Percentiles rank a stretch among this genome's conserved stretches.
Evolutionary conservation across 2,113 vertebrate genomes (phyloP).

Genomic region (Sander lucioperca): DNA sequence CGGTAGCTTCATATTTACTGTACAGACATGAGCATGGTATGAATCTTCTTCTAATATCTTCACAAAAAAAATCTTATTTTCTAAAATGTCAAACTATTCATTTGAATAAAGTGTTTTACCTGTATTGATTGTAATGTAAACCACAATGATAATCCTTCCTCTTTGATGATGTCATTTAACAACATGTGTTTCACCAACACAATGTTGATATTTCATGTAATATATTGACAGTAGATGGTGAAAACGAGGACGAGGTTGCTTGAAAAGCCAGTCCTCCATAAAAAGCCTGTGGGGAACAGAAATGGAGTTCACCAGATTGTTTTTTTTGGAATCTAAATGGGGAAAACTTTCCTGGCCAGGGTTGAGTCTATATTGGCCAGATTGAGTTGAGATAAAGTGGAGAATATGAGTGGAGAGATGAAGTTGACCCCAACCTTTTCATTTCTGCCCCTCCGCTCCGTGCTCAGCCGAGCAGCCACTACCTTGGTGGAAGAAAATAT

Average conservation of each 20-base stretch:
- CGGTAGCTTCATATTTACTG: not conserved
- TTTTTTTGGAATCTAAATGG: conserved; percentile 81
- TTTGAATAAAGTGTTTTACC: not conserved
- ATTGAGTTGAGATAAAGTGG: conserved; percentile 81
- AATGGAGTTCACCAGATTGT: conserved; percentile 79
- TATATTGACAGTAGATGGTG: conserved; percentile 25
- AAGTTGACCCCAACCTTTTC: conserved; percentile 84
- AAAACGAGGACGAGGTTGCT: not conserved
- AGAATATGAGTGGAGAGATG: conserved; percentile 80
- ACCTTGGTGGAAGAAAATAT: conserved; percentile 77
- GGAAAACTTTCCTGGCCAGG: conserved; percentile 68
- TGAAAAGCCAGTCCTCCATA: conserved; percentile 17
- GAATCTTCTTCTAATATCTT: not conserved
- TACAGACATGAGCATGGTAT: not conserved
- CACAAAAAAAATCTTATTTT: too few species aligned
- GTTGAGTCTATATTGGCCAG: conserved; percentile 72
- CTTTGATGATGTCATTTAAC: conserved; percentile 24
- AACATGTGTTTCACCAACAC: conserved; percentile 16
- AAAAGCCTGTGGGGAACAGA: conserved; percentile 62
- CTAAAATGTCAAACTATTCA: not conserved
- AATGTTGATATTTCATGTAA: conserved; percentile 39
- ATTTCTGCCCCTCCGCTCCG: conserved; percentile 63
- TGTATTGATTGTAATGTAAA: conserved; percentile 2
- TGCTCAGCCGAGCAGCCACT: conserved; percentile 67
- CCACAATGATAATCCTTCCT: conserved; percentile 4